Percentiles rank a stretch among this genome's conserved stretches.
Evolutionary conservation across 92 coral and sea anemone genomes (phyloP).

Genomic region (Porites divaricata): DNA sequence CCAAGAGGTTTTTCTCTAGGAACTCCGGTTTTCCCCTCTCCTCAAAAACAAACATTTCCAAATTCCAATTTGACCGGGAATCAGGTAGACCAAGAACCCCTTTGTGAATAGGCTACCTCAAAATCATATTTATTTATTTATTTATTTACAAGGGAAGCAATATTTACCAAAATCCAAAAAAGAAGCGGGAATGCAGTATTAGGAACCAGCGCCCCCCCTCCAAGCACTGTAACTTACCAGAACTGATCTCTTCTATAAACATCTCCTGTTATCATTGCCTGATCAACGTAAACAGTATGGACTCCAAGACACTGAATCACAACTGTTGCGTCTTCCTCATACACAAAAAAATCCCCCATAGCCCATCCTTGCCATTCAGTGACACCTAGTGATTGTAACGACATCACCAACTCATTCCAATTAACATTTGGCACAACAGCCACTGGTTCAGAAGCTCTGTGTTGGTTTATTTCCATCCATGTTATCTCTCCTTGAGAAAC

Average conservation of each 20-base stretch:
- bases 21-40: too few species aligned
- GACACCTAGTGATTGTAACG: conserved; percentile 82
- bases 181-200: too few species aligned
- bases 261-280: conserved; percentile 79
- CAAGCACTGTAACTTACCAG: conserved; percentile 68
- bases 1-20: too few species aligned
- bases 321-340: conserved; percentile 80
- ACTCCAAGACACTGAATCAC: conserved; percentile 84
- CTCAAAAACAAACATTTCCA: too few species aligned
- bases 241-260: conserved; percentile 79
- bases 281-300: conserved; percentile 81
- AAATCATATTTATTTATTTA: too few species aligned
- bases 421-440: conserved; percentile 61
- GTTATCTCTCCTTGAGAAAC: conserved; percentile 72
- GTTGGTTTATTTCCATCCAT: conserved; percentile 68
- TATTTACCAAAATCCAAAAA: too few species aligned
- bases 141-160: too few species aligned
- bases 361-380: conserved; percentile 99
- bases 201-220: too few species aligned
- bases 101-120: too few species aligned
- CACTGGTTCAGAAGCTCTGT: conserved; percentile 56
- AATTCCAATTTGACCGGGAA: too few species aligned
- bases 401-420: conserved; percentile 84
- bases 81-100: too few species aligned
- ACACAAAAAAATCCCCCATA: conserved; percentile 84